These are phyloP conservation scores for Acanthis flammea DNA, from an alignment of 2,797 vertebrate species.

Conservation along the genomic window DNA sequence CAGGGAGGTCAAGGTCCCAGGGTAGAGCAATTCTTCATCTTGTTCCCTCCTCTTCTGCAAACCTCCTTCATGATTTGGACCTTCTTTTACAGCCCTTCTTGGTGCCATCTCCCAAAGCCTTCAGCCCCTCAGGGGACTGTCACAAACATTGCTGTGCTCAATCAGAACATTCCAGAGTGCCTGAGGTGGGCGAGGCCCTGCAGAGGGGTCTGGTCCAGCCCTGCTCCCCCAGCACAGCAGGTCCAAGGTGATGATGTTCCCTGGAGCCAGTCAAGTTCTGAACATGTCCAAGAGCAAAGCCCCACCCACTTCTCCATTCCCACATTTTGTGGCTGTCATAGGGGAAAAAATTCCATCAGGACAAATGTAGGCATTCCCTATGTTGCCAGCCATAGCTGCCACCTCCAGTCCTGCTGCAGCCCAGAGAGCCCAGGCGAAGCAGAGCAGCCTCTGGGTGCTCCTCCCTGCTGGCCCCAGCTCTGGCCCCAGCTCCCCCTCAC, in stretches of 20 bases:
- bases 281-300: background rate
- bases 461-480: background rate
- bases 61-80: background rate
- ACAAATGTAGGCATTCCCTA: background rate
- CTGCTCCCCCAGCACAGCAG: background rate
- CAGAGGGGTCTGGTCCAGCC: background rate
- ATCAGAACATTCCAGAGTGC: background rate
- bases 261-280: background rate
- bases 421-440: accelerated
- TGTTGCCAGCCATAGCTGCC: background rate
- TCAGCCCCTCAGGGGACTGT: background rate
- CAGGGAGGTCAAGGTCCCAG: background rate
- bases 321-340: accelerated
- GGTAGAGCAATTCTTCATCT: background rate
- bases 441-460: accelerated
- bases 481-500: background rate
- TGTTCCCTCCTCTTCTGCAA: background rate
- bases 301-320: background rate
- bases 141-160: background rate
- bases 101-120: background rate
- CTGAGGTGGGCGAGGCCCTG: background rate
- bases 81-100: background rate
- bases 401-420: background rate
- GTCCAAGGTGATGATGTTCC: accelerated
- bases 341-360: background rate